These are phyloP conservation scores for Hemitrygon akajei DNA, from an alignment of 2,797 vertebrate genomes.

Conservation along the genomic window DNA sequence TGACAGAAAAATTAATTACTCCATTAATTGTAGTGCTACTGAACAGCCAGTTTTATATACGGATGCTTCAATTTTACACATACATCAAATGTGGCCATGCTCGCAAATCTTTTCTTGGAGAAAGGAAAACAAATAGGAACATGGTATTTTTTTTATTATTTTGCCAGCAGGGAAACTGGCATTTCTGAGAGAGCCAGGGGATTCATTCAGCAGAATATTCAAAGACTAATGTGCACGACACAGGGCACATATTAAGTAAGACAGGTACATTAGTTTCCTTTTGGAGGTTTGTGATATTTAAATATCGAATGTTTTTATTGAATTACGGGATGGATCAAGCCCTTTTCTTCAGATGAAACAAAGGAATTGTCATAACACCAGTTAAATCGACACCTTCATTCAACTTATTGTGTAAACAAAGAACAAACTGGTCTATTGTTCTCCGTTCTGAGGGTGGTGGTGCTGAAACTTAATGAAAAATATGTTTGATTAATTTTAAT, in stretches of 20 bases:
- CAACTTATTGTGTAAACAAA: not conserved
- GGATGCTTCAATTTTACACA: not conserved
- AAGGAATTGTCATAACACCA: not conserved
- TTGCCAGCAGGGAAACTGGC: not conserved
- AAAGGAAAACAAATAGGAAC: not conserved
- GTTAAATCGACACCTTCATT: not conserved
- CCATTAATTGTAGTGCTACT: conserved; percentile 13
- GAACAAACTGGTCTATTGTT: not conserved
- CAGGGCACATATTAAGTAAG: not conserved
- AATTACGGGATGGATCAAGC: not conserved
- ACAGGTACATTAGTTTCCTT: not conserved
- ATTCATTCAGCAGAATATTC: not conserved
- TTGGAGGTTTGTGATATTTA: conserved; percentile 3
- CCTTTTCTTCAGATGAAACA: not conserved
- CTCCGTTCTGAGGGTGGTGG: not conserved
- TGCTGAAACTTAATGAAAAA: conserved; percentile 3
- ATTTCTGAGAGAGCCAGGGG: not conserved
- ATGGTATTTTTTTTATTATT: not conserved
- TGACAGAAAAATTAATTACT: conserved; percentile 36
- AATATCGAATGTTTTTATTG: conserved; percentile 18
- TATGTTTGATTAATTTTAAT: conserved; percentile 8
- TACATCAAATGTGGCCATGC: not conserved
- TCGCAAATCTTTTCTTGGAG: not conserved
- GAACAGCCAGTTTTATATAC: not conserved
- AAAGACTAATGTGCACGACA: not conserved